phyloP scores from a whole-genome alignment of 2,113 vertebrate genomes.

The Tretioscincus oriximinensis region DNA sequence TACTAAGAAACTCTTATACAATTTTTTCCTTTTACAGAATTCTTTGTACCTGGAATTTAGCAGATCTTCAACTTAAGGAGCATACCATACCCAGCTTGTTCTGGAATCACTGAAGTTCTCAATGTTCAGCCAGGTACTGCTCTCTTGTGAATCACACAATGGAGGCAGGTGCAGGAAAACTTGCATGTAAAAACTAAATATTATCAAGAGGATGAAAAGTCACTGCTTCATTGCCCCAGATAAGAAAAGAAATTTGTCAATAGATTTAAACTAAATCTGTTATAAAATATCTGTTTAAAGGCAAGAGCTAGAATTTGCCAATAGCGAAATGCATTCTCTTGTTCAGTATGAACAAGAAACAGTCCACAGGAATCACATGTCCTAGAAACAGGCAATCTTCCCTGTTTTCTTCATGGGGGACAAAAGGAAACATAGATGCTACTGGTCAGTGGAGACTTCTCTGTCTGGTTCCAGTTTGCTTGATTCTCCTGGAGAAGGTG shows the following conservation, averaged over 20 bases:
- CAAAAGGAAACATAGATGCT: conserved; percentile 71
- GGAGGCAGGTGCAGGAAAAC: conserved; percentile 35
- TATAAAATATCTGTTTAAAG: conserved; percentile 72
- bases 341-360: conserved; percentile 57
- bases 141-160: conserved; percentile 27
- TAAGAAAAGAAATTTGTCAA: conserved; percentile 57
- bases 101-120: conserved; percentile 21
- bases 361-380: conserved; percentile 66
- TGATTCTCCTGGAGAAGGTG: conserved; percentile 87
- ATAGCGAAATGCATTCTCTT: conserved; percentile 68
- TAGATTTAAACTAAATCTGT: conserved; percentile 66
- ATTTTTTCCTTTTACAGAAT: conserved; percentile 41
- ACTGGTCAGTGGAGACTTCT: conserved; percentile 93
- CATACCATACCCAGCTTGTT: conserved; percentile 30
- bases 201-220: conserved; percentile 51
- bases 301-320: conserved; percentile 71
- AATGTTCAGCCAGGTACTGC: conserved; percentile 41
- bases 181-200: conserved; percentile 44
- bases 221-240: conserved; percentile 61
- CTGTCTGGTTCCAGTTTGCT: conserved; percentile 91
- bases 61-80: conserved; percentile 44
- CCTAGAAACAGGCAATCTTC: conserved; percentile 58
- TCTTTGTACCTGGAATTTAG: conserved; percentile 44
- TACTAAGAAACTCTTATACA: conserved; percentile 37
- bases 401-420: conserved; percentile 53